Evolutionary conservation across 2,797 vertebrate genomes (phyloP).

Genomic region (Phyllotis vaccarum): DNA sequence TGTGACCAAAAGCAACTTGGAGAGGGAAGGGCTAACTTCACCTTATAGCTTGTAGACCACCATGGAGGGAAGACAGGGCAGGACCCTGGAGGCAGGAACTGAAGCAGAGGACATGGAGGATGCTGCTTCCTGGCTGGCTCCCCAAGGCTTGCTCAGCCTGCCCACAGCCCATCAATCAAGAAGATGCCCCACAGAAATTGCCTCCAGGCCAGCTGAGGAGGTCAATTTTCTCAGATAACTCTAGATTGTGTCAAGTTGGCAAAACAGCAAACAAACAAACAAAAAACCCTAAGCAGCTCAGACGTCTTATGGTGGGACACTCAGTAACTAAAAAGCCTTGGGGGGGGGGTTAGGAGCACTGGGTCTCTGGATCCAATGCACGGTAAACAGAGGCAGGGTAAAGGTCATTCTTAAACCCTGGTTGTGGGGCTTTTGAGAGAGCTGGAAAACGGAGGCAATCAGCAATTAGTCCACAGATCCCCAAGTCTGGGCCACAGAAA

Average conservation of each 20-base stretch:
- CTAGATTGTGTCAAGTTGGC: background rate
- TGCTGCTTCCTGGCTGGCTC: background rate
- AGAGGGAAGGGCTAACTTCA: background rate
- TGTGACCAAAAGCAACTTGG: background rate
- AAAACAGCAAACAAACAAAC: too few relatives aligned
- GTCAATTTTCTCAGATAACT: background rate
- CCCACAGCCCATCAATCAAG: background rate
- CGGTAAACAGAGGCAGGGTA: background rate
- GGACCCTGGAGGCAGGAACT: background rate
- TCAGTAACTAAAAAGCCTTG: background rate
- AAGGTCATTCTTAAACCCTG: background rate
- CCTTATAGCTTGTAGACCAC: background rate
- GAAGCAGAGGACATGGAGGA: background rate
- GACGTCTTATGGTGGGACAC: background rate
- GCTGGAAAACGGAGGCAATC: background rate
- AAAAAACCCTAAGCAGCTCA: background rate
- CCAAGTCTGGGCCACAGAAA: background rate
- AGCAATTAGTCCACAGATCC: background rate
- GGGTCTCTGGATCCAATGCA: background rate
- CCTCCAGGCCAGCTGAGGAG: background rate
- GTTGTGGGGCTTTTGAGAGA: background rate
- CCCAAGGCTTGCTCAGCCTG: background rate
- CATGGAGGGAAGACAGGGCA: background rate
- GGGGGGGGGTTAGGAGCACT: too few relatives aligned
- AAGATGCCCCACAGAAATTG: background rate